These are phyloP conservation scores for Eupsittula cactorum DNA, from an alignment of 2,113 vertebrate species.

Conservation along the genomic window DNA sequence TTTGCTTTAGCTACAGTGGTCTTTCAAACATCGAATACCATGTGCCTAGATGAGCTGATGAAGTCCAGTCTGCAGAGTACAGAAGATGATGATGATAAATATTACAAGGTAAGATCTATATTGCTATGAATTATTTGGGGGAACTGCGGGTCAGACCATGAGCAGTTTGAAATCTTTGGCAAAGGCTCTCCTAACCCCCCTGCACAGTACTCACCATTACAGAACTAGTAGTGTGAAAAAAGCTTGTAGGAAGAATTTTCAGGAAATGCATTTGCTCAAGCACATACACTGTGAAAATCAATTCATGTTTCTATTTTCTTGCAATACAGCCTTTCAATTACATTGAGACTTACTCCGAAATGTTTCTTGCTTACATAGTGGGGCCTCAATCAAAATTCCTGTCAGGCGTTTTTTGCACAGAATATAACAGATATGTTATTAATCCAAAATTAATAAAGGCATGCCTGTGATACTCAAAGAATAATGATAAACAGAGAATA, in stretches of 20 bases:
- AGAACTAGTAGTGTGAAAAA: neutral
- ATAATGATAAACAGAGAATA: slow-evolving; percentile 31
- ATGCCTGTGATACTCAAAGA: slow-evolving; percentile 12
- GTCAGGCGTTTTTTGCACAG: neutral
- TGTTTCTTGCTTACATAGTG: neutral
- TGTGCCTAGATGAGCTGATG: slow-evolving; percentile 54
- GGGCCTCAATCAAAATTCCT: slow-evolving; percentile 3
- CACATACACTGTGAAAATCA: neutral
- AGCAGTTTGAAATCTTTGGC: neutral
- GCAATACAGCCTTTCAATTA: neutral
- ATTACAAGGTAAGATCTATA: slow-evolving; percentile 67
- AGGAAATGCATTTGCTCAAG: neutral
- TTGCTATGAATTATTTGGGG: neutral
- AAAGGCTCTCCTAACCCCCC: neutral
- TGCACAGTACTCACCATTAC: neutral
- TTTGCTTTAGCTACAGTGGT: slow-evolving; percentile 54
- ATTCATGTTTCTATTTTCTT: slow-evolving; percentile 1
- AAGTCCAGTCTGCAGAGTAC: slow-evolving; percentile 44
- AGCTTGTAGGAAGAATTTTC: neutral
- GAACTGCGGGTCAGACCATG: neutral
- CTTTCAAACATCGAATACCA: slow-evolving; percentile 58
- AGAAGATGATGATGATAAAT: slow-evolving; percentile 60
- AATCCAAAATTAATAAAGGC: slow-evolving; percentile 46
- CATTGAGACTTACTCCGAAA: neutral
- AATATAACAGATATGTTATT: slow-evolving; percentile 6